phyloP scores from a whole-genome alignment of 2,113 vertebrate species.

The Bos indicus region DNA sequence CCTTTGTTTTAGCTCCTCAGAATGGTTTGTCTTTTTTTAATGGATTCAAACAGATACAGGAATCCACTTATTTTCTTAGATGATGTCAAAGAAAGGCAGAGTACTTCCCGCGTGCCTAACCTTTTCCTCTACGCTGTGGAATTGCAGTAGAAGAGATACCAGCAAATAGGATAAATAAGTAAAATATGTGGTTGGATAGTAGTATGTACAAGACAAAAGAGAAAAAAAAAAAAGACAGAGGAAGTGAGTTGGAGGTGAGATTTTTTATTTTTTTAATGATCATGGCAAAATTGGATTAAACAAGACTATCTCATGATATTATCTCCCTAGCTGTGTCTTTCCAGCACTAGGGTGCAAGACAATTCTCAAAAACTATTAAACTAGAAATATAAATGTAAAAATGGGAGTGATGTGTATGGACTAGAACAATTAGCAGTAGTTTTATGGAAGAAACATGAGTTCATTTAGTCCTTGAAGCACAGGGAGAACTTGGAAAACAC shows the following conservation, averaged over 20 bases:
- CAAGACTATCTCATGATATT: not conserved
- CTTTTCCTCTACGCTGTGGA: not conserved
- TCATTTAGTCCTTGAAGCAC: not conserved
- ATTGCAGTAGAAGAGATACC: not conserved
- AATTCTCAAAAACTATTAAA: not conserved
- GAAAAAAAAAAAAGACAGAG: not conserved
- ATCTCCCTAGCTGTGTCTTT: not conserved
- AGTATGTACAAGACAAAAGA: not conserved
- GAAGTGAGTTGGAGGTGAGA: not conserved
- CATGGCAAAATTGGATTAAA: not conserved
- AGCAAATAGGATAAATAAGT: not conserved
- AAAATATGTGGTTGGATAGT: not conserved
- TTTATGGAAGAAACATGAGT: not conserved
- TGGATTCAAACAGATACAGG: not conserved
- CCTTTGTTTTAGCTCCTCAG: not conserved
- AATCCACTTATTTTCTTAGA: not conserved
- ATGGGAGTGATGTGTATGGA: not conserved
- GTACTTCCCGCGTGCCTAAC: not conserved
- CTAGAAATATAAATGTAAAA: not conserved
- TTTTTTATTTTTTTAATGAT: not conserved
- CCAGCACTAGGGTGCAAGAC: not conserved
- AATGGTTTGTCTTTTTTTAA: not conserved
- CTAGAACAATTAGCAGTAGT: not conserved
- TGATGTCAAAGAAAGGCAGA: not conserved
- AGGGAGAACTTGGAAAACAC: slow-evolving; percentile 2